Base-by-base conservation (phyloP, 1,140 invertebrate genomes). In the Phthorimaea operculella region DNA sequence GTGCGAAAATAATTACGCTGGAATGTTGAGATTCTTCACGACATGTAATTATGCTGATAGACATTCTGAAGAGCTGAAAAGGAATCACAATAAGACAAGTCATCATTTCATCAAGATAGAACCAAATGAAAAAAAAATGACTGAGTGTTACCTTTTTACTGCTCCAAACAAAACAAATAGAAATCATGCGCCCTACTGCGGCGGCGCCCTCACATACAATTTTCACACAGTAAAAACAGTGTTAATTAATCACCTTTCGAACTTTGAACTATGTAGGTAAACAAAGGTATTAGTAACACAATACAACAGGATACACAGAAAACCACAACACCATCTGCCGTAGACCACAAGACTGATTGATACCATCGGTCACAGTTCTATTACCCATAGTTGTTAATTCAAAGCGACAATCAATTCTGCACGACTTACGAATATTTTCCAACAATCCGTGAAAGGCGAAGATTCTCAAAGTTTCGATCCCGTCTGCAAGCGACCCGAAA, bases 371-470 rank as follows among this genome's bases (percentile, higher is more conserved):
- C 36, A 39, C 36, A 39, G 10, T n/a, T 10, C 10, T n/a, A 39
- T n/a, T 39, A 39, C 10, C 36, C 10, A n/a, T 9, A n/a, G 36
- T n/a, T 49, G 51, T 36, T 60, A 57, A 64, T 59, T 51, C 47
- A 55, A 66, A 44, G 61, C 70, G 70, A 65, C 51, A 73, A 76
- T 68, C 61, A 52, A 51, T 18, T 58, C 51, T 57, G 72, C 73
- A 76, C 73, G 73, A 76, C 52, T 28, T 51, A 12, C 48, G 53
- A 58, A 64, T 61, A 61, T 68, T 76, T 74, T 66, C 69, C 62
- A 55, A 55, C 51, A 48, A 28, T 6, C 21, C 6, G 6, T 6
- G 2, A 28, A 28, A 59, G 52, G 54, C 52, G 28, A 44, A 15
- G 44, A 9, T 47, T 47, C 44, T 15, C 15, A 47, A 47, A 39